phyloP scores from a whole-genome alignment of 2,113 vertebrate species.

The Bungarus multicinctus region DNA sequence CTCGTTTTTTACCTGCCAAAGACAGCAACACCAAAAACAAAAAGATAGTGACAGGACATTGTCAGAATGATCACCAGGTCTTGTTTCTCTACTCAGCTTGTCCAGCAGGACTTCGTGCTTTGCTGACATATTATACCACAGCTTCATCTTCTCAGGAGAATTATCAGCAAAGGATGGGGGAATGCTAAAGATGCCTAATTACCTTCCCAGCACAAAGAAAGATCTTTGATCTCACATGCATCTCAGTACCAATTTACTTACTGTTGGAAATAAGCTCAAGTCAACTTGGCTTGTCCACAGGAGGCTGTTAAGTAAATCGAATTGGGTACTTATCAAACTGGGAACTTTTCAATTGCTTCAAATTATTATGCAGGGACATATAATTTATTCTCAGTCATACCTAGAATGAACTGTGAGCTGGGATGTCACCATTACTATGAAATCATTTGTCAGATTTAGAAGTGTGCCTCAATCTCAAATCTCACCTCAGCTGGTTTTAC shows the following conservation, averaged over 20 bases:
- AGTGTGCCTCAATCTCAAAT: background rate
- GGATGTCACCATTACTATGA: background rate
- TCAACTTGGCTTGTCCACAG: conserved; percentile 16
- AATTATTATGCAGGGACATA: background rate
- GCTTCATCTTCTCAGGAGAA: conserved; percentile 30
- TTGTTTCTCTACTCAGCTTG: conserved; percentile 47
- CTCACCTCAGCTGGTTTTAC: background rate
- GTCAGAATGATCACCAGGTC: conserved; percentile 56
- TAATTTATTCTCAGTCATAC: background rate
- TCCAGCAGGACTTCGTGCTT: conserved; percentile 41
- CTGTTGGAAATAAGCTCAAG: background rate
- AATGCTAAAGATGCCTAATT: conserved; percentile 6
- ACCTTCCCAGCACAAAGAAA: conserved; percentile 2
- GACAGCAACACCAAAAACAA: conserved; percentile 60
- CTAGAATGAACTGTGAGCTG: background rate
- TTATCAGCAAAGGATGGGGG: background rate
- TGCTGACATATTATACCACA: conserved; percentile 52
- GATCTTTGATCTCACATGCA: conserved; percentile 26
- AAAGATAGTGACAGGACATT: conserved; percentile 51
- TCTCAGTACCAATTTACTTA: fast-evolving
- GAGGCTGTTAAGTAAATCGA: conserved; percentile 20
- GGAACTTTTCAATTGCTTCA: background rate
- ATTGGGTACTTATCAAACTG: conserved; percentile 1
- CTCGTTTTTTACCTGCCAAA: conserved; percentile 63
- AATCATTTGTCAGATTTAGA: background rate